These are phyloP conservation scores for Drosophila pseudoobscura DNA, from an alignment of 1,140 invertebrate species.

Conservation along the genomic window DNA sequence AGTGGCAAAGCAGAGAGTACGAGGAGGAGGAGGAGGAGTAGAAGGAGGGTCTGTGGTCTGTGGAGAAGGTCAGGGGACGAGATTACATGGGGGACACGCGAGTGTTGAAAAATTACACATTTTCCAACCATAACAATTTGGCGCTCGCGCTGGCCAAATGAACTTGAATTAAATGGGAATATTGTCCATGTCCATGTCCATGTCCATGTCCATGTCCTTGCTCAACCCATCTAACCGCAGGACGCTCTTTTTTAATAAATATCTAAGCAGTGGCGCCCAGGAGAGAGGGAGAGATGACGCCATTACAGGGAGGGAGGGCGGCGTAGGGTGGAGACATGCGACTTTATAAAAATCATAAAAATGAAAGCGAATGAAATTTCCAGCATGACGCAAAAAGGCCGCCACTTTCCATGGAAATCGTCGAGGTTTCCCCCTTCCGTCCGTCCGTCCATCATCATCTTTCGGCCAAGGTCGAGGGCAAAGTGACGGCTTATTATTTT, in stretches of 20 bases:
- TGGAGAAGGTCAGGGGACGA: neutral
- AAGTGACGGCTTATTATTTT: slow-evolving; percentile 35
- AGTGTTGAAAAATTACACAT: slow-evolving; percentile 37
- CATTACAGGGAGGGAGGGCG: slow-evolving; percentile 9
- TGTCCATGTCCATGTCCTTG: slow-evolving; percentile 16
- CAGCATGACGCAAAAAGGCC: slow-evolving; percentile 25
- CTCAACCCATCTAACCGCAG: neutral
- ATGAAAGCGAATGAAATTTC: slow-evolving; percentile 39
- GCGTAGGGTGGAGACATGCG: neutral
- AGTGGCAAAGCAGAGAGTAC: no score
- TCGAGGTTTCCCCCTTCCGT: neutral
- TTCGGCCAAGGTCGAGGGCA: slow-evolving; percentile 38
- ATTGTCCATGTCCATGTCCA: neutral
- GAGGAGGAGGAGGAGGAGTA: no score
- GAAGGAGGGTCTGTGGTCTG: no score
- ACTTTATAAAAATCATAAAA: slow-evolving; percentile 14
- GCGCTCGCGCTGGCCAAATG: slow-evolving; percentile 2
- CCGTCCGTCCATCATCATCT: slow-evolving; percentile 14
- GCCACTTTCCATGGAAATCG: neutral
- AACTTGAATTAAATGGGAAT: slow-evolving; percentile 35
- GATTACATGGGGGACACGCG: slow-evolving; percentile 16
- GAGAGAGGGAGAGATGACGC: slow-evolving; percentile 36
- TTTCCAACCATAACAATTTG: slow-evolving; percentile 37
- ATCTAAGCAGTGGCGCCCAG: slow-evolving; percentile 44
- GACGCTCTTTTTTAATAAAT: slow-evolving; percentile 51